Evolutionary conservation across 2,113 vertebrate genomes (phyloP), one percentile per base, ranked within the genome.

Genomic region (Panurus biarmicus): DNA sequence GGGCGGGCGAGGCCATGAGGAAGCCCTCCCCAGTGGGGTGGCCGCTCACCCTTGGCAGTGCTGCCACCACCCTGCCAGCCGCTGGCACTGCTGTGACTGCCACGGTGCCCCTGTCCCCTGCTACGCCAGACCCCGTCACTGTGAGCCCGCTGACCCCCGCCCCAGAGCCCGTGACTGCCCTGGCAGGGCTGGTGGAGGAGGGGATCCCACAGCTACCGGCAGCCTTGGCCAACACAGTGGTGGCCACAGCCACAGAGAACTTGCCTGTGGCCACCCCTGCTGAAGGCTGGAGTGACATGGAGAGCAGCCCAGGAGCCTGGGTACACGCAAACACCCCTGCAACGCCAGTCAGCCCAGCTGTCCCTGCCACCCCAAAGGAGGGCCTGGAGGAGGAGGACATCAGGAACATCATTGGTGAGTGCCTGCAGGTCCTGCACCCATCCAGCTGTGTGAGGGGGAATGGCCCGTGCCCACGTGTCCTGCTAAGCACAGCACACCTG

Each of bases 341-440:
- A 0, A 65, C 5, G 0, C 86, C n/a, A 0, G 25, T 76, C 66
- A 94, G 67, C 33, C 53, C 78, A 2, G 89, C 45, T 24, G 85
- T 83, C 7, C 61, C 95, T 0, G 78, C 88, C 67, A 94, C 92
- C 12, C 96, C 97, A 0, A 97, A 97, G 38, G 82, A 95, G 62
- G 96, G 54, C 21, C 93, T 97, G 1, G 98, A 98, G 38, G 98
- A 98, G 67, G 97, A 97, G 72, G 97, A 97, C 91, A 97, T 98
- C 74, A 94, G 96, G 75, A 98, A 96, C 75, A 97, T 98, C 85
- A 98, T 98, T 26, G 98, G 98, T 98, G 94, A 98, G 98, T 95
- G 40, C 45, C 71, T 44, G 38, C 26, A 36, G 58, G 47, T 69
- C 29, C 54, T 81, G 84, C n/a, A 16, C 10, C 0, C 0, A 13